Evolutionary conservation across 2,797 vertebrate species (phyloP).

Genomic region (Parambassis ranga): DNA sequence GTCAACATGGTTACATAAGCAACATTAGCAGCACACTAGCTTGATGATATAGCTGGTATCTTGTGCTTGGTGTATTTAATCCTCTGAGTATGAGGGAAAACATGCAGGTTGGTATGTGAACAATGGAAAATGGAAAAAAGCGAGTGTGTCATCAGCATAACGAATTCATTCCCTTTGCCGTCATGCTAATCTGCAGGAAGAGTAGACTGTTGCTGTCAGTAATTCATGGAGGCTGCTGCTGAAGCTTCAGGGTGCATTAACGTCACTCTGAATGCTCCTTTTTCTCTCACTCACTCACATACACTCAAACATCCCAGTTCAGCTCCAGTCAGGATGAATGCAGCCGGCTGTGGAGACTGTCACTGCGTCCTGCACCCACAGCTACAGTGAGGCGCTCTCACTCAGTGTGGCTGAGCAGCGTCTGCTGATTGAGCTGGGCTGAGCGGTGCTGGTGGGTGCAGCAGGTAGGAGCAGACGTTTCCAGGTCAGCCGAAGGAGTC

Average conservation of each 20-base stretch:
- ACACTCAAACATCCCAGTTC: constrained; percentile 14
- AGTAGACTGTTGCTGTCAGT: neutral
- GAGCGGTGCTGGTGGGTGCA: constrained; percentile 39
- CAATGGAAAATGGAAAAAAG: neutral
- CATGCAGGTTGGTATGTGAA: neutral
- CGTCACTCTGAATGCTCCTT: neutral
- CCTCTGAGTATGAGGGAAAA: neutral
- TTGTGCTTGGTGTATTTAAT: constrained; percentile 2
- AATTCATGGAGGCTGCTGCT: constrained; percentile 20
- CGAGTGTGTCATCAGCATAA: neutral
- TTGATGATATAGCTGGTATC: constrained; percentile 1
- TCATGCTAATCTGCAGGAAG: constrained; percentile 21
- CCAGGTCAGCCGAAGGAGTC: constrained; percentile 60
- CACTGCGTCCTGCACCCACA: constrained; percentile 43
- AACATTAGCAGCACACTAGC: too few species aligned
- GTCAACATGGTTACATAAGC: too few species aligned
- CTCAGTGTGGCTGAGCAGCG: neutral
- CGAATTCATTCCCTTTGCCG: constrained; percentile 2
- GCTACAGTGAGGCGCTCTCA: constrained; percentile 27
- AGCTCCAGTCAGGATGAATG: constrained; percentile 48
- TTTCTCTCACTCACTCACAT: neutral
- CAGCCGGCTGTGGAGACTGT: constrained; percentile 45
- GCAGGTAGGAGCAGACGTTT: constrained; percentile 60
- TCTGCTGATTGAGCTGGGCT: constrained; percentile 12
- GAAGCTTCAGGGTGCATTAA: constrained; percentile 28